Percentiles rank a stretch among this genome's conserved stretches.
Evolutionary conservation across 2,888 invertebrate species (phyloP).

Genomic region (Brachyptera putata): DNA sequence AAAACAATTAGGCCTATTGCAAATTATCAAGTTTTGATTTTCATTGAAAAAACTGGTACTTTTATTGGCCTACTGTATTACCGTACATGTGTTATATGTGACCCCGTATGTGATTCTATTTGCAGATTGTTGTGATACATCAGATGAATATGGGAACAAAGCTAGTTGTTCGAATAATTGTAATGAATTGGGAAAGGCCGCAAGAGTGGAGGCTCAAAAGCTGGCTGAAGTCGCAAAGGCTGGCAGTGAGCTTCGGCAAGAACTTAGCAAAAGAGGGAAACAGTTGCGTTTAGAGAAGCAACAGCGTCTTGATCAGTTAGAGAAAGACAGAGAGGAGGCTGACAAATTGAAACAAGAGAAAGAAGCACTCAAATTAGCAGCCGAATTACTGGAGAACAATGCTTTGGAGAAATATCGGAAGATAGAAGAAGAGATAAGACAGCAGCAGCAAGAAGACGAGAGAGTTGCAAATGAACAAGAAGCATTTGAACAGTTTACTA

Average conservation of each 20-base stretch:
- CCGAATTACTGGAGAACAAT: constrained; percentile 68
- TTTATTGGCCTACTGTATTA: too few relatives aligned
- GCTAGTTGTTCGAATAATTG: constrained; percentile 73
- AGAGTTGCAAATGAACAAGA: constrained; percentile 56
- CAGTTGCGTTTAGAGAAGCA: constrained; percentile 67
- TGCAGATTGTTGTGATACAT: constrained; percentile 64
- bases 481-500: constrained; percentile 67
- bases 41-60: too few relatives aligned
- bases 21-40: too few relatives aligned
- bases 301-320: constrained; percentile 63
- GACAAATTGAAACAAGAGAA: constrained; percentile 74
- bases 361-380: constrained; percentile 62
- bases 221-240: constrained; percentile 68
- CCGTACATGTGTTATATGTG: too few relatives aligned
- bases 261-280: constrained; percentile 72
- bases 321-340: constrained; percentile 70
- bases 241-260: constrained; percentile 70
- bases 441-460: constrained; percentile 56
- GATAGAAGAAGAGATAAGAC: constrained; percentile 55
- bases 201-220: constrained; percentile 67
- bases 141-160: constrained; percentile 53
- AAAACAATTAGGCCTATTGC: too few relatives aligned
- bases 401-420: constrained; percentile 73
- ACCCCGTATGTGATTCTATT: too few relatives aligned
- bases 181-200: constrained; percentile 71